Percentiles rank a stretch among this genome's conserved stretches.
Conservation (phyloP, 2,888 invertebrate species). For the Phrixothrix hirtus region DNA sequence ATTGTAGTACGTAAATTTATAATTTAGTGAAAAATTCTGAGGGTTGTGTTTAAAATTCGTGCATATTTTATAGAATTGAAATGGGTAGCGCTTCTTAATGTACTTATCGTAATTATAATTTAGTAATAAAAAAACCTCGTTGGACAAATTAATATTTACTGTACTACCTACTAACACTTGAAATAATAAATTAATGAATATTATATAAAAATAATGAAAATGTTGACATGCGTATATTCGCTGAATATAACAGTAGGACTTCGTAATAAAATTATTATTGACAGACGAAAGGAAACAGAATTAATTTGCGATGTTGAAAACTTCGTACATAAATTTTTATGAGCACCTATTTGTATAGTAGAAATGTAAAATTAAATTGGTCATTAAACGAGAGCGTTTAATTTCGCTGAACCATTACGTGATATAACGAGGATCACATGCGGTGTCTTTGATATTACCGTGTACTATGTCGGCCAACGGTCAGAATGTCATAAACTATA, state of each 20-base stretch:
- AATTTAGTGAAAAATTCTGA: no score
- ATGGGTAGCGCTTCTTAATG: no score
- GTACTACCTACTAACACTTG: no score
- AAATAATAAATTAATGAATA: no score
- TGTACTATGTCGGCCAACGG: constrained; percentile 38
- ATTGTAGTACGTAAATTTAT: no score
- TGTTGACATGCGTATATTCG: background rate
- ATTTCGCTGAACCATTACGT: constrained; percentile 16
- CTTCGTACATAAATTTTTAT: constrained; percentile 14
- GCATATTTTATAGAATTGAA: no score
- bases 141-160: no score
- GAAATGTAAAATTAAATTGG: constrained; percentile 13
- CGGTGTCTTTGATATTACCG: constrained; percentile 26
- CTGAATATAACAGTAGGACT: background rate
- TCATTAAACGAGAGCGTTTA: constrained; percentile 12
- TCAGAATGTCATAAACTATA: constrained; percentile 50
- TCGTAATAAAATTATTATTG: background rate
- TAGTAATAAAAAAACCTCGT: no score
- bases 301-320: constrained; percentile 7
- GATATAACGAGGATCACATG: constrained; percentile 26
- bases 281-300: background rate
- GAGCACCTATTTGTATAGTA: constrained; percentile 5
- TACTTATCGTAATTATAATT: no score
- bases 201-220: background rate
- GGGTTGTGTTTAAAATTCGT: no score